A percentile compares a stretch with the other conserved stretches of the same genome.
Conservation (phyloP, 2,888 invertebrate species). For the Nesidiocoris tenuis region DNA sequence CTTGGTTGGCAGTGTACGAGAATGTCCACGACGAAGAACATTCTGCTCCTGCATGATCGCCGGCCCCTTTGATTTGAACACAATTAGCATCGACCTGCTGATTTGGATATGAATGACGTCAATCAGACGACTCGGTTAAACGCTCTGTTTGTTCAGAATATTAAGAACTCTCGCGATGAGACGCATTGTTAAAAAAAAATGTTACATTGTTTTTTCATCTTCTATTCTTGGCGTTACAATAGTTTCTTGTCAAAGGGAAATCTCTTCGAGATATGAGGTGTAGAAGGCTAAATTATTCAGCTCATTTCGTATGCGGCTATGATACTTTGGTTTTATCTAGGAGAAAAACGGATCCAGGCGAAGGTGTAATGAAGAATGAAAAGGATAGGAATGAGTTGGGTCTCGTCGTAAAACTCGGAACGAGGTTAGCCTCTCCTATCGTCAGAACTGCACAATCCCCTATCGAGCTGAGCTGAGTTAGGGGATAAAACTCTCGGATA, state of each 20-base stretch:
- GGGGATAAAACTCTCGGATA: too few species aligned
- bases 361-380: slow-evolving; percentile 17
- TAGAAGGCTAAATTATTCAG: slow-evolving; percentile 23
- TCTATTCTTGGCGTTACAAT: slow-evolving; percentile 37
- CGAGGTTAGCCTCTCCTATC: too few species aligned
- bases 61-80: slow-evolving; percentile 31
- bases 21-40: not conserved
- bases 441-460: too few species aligned
- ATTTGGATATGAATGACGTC: slow-evolving; percentile 40
- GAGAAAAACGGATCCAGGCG: slow-evolving; percentile 12
- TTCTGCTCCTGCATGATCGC: slow-evolving; percentile 22
- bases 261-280: not conserved
- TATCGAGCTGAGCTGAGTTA: too few species aligned
- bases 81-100: slow-evolving; percentile 37
- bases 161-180: slow-evolving; percentile 37
- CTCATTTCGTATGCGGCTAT: slow-evolving; percentile 35
- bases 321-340: slow-evolving; percentile 32
- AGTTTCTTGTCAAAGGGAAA: slow-evolving; percentile 20
- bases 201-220: slow-evolving; percentile 25
- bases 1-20: too few species aligned
- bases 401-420: too few species aligned
- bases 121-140: slow-evolving; percentile 39
- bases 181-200: slow-evolving; percentile 32
- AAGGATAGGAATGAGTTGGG: too few species aligned
- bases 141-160: slow-evolving; percentile 40